A percentile compares a stretch with the other conserved stretches of the same genome.
These are phyloP conservation scores for Caerostris darwini DNA, from an alignment of 1,140 invertebrate species.

Conservation along the genomic window DNA sequence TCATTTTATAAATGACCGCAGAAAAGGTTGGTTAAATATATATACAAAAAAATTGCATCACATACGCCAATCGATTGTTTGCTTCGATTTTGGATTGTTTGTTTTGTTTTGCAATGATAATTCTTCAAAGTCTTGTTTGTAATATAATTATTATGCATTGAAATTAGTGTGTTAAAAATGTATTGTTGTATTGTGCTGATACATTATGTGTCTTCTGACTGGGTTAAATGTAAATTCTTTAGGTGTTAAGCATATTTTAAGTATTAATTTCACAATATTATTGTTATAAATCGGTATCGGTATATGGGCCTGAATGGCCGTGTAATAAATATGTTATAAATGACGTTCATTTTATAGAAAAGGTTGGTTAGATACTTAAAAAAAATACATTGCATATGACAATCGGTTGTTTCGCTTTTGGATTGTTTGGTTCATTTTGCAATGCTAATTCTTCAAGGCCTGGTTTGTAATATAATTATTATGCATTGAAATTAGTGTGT, in stretches of 20 bases:
- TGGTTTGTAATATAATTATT: background rate
- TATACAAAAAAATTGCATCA: too few species aligned
- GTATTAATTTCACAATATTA: too few species aligned
- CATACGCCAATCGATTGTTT: too few species aligned
- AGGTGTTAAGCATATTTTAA: too few species aligned
- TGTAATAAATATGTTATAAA: constrained; percentile 9
- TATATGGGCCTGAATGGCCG: too few species aligned
- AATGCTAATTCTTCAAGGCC: background rate
- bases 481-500: background rate
- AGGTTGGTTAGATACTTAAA: too few species aligned
- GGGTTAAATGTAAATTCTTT: background rate
- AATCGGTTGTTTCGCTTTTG: background rate
- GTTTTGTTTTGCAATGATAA: background rate
- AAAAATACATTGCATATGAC: background rate
- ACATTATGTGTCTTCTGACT: background rate
- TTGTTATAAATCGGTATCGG: too few species aligned
- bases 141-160: background rate
- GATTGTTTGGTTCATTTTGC: background rate
- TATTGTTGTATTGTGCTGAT: background rate
- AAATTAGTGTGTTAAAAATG: background rate
- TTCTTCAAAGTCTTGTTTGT: background rate
- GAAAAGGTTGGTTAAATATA: too few species aligned
- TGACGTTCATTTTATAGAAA: background rate
- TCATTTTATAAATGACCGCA: background rate
- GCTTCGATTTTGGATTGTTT: too few species aligned